Evolutionary conservation across 2,888 invertebrate genomes (phyloP).

Genomic region (Caenorhabditis plicata): DNA sequence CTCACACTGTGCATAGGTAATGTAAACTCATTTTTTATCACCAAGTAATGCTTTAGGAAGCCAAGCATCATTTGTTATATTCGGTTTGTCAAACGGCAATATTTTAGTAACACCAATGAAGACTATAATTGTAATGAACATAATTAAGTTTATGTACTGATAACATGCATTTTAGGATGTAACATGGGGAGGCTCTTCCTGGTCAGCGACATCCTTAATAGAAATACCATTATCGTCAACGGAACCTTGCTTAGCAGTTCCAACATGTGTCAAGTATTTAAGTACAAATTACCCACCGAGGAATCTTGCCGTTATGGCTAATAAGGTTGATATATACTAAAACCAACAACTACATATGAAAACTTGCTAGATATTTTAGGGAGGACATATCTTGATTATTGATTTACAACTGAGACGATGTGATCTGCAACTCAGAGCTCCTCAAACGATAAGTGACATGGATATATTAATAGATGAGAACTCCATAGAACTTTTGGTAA

Average conservation of each 20-base stretch:
- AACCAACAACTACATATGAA: constrained; percentile 5
- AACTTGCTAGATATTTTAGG: constrained; percentile 23
- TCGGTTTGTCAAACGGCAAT: constrained; percentile 50
- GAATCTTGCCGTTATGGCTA: constrained; percentile 30
- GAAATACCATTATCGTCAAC: constrained; percentile 15
- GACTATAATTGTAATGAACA: constrained; percentile 28
- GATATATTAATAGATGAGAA: constrained; percentile 39
- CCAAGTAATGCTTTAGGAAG: constrained; percentile 20
- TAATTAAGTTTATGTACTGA: neutral
- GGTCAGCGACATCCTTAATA: constrained; percentile 28
- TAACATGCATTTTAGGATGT: constrained; percentile 31
- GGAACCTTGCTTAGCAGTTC: constrained; percentile 27
- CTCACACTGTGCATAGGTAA: constrained; percentile 31
- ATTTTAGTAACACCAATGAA: constrained; percentile 50
- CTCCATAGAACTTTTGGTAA: constrained; percentile 44
- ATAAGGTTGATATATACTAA: constrained; percentile 26
- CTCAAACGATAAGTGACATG: constrained; percentile 47
- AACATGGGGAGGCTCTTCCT: constrained; percentile 35
- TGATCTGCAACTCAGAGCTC: constrained; percentile 42
- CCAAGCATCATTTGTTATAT: constrained; percentile 48
- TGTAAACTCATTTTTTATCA: neutral
- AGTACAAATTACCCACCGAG: constrained; percentile 31
- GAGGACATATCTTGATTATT: constrained; percentile 45
- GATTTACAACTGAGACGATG: constrained; percentile 41
- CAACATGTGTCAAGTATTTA: constrained; percentile 36